Evolutionary conservation across 1,140 invertebrate genomes (phyloP), one percentile per base, ranked within the genome.

Genomic region (Cydia strobilella): DNA sequence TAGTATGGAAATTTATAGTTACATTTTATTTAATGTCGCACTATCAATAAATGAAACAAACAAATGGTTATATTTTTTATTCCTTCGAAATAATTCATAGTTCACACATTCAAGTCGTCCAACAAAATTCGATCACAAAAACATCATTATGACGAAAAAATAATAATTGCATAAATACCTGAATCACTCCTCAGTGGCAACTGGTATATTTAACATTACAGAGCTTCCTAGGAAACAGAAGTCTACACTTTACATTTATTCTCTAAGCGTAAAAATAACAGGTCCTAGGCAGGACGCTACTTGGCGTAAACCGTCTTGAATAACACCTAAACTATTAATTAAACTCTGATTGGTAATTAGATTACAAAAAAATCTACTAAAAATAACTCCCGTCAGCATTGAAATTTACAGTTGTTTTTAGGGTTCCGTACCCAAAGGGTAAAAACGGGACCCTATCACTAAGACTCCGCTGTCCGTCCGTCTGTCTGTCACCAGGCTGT

Each of bases 111-210:
- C 76, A 76, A 81, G 75, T 82, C 77, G 83, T 82, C 82, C 79
- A 79, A 77, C 79, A 84, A 72, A 83, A 82, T 75, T 81, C 77
- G 81, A 79, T 78, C 78, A 82, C 79, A 81, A 76, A 86, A 79
- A 81, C 80, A 82, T 80, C 76, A 82, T 84, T 78, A 82, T 78
- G 73, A 81, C 80, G 63, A 83, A 88, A 84, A 86, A 86, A 87
- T 87, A 77, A 80, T 81, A 82, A 79, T 75, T 78, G 82, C 79
- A 92, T 92, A 92, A 92, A 92, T 92, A 92, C 90, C 90, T 92
- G 90, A 88, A 84, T 89, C 79, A 84, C 84, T 91, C 89, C 90
- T 86, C 82, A 87, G 83, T 85, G 82, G 87, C 84, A 83, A 86
- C 89, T 84, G 84, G 86, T 88, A 84, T 88, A 90, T 59, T 59